Evolutionary conservation across 1,140 invertebrate species (phyloP).

Genomic region (Drosophila erecta): DNA sequence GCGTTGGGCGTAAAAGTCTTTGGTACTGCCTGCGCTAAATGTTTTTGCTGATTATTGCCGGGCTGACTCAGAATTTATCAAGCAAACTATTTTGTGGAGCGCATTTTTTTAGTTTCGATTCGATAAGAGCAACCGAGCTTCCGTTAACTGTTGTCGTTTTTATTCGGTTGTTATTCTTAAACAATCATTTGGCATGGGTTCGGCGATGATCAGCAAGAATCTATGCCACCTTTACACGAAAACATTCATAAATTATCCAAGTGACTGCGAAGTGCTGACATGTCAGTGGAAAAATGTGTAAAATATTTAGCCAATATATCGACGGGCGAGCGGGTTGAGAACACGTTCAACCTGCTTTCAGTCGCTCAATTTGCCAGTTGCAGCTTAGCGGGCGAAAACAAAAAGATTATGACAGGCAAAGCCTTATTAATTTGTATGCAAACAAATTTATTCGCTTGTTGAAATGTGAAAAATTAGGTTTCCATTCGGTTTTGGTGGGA

Average conservation of each 20-base stretch:
- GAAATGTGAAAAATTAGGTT: slow-evolving; percentile 42
- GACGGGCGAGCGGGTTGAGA: slow-evolving; percentile 10
- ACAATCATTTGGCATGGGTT: slow-evolving; percentile 44
- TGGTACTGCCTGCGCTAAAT: background rate
- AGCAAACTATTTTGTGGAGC: background rate
- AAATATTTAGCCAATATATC: slow-evolving; percentile 20
- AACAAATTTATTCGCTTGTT: slow-evolving; percentile 61
- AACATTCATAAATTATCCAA: background rate
- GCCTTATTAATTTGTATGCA: slow-evolving; percentile 65
- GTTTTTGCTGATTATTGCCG: background rate
- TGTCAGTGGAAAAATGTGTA: slow-evolving; percentile 36
- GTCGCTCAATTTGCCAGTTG: slow-evolving; percentile 44
- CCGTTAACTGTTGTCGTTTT: slow-evolving; percentile 1
- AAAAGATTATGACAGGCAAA: slow-evolving; percentile 41
- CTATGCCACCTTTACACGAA: slow-evolving; percentile 9
- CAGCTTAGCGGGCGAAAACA: slow-evolving; percentile 51
- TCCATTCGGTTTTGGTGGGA: slow-evolving; percentile 1
- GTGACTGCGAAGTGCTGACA: background rate
- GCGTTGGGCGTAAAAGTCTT: slow-evolving; percentile 14
- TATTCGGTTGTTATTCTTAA: slow-evolving; percentile 14
- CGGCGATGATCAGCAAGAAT: slow-evolving; percentile 44
- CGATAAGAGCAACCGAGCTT: background rate
- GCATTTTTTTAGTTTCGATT: slow-evolving; percentile 20
- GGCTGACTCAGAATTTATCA: slow-evolving; percentile 21
- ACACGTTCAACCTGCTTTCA: slow-evolving; percentile 68